Evolutionary conservation across 2,888 invertebrate species (phyloP).

Genomic region (Choristoneura rosaceana): DNA sequence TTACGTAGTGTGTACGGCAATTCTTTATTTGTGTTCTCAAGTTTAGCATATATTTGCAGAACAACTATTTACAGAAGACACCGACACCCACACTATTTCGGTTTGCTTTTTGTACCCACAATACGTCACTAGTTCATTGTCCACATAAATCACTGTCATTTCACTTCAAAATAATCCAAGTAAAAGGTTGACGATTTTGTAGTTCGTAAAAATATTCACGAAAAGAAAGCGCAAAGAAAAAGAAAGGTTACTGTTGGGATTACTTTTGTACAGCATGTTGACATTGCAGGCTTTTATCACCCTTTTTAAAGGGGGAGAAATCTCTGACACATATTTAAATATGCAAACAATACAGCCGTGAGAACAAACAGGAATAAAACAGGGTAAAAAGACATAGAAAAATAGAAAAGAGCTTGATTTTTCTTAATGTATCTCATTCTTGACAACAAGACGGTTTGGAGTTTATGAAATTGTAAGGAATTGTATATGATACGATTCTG

Average conservation of each 20-base stretch:
- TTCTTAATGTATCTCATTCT: slow-evolving; percentile 25
- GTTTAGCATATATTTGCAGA: too few relatives aligned
- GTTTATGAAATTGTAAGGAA: not conserved
- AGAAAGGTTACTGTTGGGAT: slow-evolving; percentile 67
- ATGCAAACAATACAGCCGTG: slow-evolving; percentile 74
- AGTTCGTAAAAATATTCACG: slow-evolving; percentile 38
- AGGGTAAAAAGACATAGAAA: slow-evolving; percentile 50
- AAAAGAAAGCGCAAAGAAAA: slow-evolving; percentile 54
- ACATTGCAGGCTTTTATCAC: slow-evolving; percentile 83
- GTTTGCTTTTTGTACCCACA: too few relatives aligned
- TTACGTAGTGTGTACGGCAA: too few relatives aligned
- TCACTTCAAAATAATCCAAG: not conserved
- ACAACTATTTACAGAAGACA: too few relatives aligned
- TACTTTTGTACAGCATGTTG: slow-evolving; percentile 80
- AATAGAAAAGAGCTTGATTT: slow-evolving; percentile 38
- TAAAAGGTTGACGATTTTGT: not conserved
- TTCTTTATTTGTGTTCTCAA: too few relatives aligned
- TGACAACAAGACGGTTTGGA: slow-evolving; percentile 10
- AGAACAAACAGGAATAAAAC: slow-evolving; percentile 69
- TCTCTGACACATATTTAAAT: slow-evolving; percentile 83
- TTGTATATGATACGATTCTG: not conserved
- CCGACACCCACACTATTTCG: too few relatives aligned
- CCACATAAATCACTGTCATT: not conserved
- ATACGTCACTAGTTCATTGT: not conserved
- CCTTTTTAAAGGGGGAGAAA: slow-evolving; percentile 78